Evolutionary conservation across 2,113 vertebrate genomes (phyloP), one percentile per base, ranked within the genome.

Genomic region (Pelobates fuscus): DNA sequence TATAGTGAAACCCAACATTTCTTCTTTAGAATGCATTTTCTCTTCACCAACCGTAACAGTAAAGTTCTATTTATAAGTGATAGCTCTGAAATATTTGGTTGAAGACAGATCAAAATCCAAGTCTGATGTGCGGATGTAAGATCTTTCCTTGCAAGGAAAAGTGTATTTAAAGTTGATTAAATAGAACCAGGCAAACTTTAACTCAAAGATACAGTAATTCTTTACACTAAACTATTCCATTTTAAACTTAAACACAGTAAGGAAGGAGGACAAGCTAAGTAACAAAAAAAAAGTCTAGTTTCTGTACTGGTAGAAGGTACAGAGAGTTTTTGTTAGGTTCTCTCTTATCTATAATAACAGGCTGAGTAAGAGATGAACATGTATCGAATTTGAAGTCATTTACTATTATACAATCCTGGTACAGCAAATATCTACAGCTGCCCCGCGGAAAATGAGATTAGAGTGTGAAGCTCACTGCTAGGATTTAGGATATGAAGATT

Each of bases 341-440:
- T 49, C 25, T 66, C 43, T 67, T 67, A 67, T 67, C 65, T n/a
- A 17, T 67, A 52, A 67, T n/a, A 17, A 67, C 65, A 67, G 65
- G 8, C 65, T 52, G 65, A 8, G 44, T 24, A 67, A 25, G 6
- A 62, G 58, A 27, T 26, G 24, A 60, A 27, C 24, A 44, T 25
- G 25, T 25, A 49, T 67, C 5, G 4, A 37, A 37, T 6, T 37
- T 43, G 65, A 67, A 67, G 23, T 52, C 37, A 66, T 66, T n/a
- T 67, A 67, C 26, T 20, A 67, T 49, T 20, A 43, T 25, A 52
- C 65, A 52, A 52, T 52, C 46, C 46, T 14, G 44, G 65, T 41
- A 67, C 23, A 52, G 24, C 25, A 52, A 67, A 67, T 67, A 67
- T 67, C 52, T 18, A 24, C 60, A n/a, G 60, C 27, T 25, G 15